Conservation (phyloP, 2,888 invertebrate genomes). For the Drosophila algonquin region DNA sequence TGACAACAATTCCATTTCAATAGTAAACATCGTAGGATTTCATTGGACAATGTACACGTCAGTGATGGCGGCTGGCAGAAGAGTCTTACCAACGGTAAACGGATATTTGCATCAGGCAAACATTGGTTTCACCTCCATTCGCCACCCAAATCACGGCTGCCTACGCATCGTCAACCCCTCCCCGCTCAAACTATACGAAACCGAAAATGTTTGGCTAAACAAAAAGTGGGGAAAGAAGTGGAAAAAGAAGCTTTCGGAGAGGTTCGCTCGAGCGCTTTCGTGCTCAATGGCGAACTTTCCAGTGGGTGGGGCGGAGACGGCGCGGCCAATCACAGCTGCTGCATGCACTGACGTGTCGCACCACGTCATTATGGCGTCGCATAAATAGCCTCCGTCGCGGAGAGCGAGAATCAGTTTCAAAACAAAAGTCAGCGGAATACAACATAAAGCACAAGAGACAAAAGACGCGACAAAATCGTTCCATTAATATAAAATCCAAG, state of each 20-base stretch:
- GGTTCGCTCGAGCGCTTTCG: slow-evolving; percentile 2
- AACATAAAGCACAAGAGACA: slow-evolving; percentile 43
- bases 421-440: slow-evolving; percentile 76
- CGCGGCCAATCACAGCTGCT: slow-evolving; percentile 61
- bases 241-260: not conserved
- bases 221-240: not conserved
- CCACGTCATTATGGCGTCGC: slow-evolving; percentile 63
- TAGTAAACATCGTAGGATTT: slow-evolving; percentile 14
- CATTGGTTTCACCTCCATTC: slow-evolving; percentile 27
- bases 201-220: slow-evolving; percentile 41
- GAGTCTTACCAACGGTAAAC: slow-evolving; percentile 17
- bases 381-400: slow-evolving; percentile 78
- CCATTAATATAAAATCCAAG: not conserved
- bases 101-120: slow-evolving; percentile 43
- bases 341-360: slow-evolving; percentile 61
- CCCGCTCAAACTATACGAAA: not conserved
- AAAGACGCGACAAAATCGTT: slow-evolving; percentile 35
- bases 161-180: not conserved
- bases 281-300: slow-evolving; percentile 38
- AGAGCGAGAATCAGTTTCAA: slow-evolving; percentile 81
- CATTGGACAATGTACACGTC: slow-evolving; percentile 41
- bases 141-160: slow-evolving; percentile 6
- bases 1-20: slow-evolving; percentile 13
- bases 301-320: slow-evolving; percentile 69
- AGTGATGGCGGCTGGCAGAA: slow-evolving; percentile 5